These are phyloP conservation scores for Ostrea denselamellosa DNA, from an alignment of 1,140 invertebrate species.

Conservation along the genomic window DNA sequence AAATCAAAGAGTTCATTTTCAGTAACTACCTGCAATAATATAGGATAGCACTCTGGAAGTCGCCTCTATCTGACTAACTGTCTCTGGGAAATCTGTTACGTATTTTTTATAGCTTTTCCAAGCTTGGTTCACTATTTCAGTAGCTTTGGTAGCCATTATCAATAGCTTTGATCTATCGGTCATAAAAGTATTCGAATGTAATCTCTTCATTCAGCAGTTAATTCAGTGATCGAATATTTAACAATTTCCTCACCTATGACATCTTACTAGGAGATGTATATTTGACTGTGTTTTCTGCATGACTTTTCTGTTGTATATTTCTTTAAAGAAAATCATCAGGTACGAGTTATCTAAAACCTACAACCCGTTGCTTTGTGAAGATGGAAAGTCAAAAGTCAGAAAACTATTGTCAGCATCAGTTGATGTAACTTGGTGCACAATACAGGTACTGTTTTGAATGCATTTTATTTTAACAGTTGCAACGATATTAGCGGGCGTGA, in stretches of 20 bases:
- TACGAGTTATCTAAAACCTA: neutral
- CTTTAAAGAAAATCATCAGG: neutral
- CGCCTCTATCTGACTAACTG: conserved; percentile 67
- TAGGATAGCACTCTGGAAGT: conserved; percentile 67
- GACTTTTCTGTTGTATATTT: neutral
- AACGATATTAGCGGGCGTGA: neutral
- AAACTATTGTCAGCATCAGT: neutral
- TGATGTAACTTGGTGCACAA: neutral
- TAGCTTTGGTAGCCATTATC: conserved; percentile 24
- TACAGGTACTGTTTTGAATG: neutral
- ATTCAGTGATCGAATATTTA: neutral
- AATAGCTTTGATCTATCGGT: neutral
- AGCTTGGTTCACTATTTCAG: conserved; percentile 40
- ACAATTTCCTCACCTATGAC: neutral
- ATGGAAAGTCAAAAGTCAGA: neutral
- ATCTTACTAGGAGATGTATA: no score
- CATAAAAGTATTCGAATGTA: neutral
- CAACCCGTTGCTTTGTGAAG: neutral
- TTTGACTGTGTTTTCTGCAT: no score
- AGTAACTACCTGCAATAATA: conserved; percentile 65
- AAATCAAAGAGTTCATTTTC: neutral
- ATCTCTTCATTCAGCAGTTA: neutral
- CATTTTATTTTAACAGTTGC: neutral
- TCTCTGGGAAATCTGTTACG: conserved; percentile 65
- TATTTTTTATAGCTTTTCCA: conserved; percentile 66